Percentiles rank a stretch among this genome's conserved stretches.
Conservation (phyloP, 2,113 vertebrate species). For the Nibea albiflora region DNA sequence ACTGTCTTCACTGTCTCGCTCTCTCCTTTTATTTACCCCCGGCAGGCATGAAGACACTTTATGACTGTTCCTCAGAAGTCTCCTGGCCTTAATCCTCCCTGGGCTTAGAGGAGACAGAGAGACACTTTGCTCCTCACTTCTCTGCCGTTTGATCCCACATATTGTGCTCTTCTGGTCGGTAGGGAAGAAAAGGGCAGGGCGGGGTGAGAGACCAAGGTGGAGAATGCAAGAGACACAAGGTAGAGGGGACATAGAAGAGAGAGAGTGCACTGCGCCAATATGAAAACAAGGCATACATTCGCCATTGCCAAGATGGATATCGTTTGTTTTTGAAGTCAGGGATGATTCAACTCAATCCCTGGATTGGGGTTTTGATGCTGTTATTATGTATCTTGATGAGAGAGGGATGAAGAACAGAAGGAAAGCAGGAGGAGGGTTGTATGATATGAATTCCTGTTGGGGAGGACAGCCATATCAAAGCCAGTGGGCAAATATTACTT, state of each 20-base stretch:
- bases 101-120: constrained; percentile 41
- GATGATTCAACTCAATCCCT: constrained; percentile 51
- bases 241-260: constrained; percentile 36
- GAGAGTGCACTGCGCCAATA: constrained; percentile 15
- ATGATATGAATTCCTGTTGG: constrained; percentile 57
- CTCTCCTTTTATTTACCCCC: constrained; percentile 7
- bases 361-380: constrained; percentile 43
- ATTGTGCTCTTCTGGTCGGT: constrained; percentile 42
- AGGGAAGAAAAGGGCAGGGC: constrained; percentile 20
- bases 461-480: constrained; percentile 65
- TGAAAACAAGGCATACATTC: constrained; percentile 55
- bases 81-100: constrained; percentile 43
- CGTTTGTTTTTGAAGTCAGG: constrained; percentile 62
- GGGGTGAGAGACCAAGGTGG: constrained; percentile 32
- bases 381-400: constrained; percentile 49
- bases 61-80: constrained; percentile 53
- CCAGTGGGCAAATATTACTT: constrained; percentile 48
- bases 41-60: constrained; percentile 50
- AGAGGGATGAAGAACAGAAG: constrained; percentile 48
- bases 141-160: constrained; percentile 61
- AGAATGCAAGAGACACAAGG: constrained; percentile 23
- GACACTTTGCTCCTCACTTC: constrained; percentile 62
- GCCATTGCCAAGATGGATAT: constrained; percentile 52
- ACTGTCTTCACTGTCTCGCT: not conserved
- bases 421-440: constrained; percentile 31